Conservation (phyloP, 2,797 vertebrate species). For the Enteromius thamalakanensis region DNA sequence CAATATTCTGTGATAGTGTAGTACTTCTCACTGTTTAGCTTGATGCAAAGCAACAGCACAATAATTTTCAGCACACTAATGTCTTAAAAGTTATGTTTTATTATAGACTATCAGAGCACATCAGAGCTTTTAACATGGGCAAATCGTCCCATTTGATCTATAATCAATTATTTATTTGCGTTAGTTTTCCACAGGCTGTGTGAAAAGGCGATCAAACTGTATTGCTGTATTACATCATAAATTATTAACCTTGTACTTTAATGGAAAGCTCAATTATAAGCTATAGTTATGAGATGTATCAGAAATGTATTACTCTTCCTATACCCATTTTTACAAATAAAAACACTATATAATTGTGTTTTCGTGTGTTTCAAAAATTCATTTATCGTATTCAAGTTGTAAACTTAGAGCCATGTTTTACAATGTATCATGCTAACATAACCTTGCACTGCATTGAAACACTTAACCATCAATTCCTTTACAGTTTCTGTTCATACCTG, state of each 20-base stretch:
- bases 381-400: background rate
- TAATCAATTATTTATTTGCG: conserved; percentile 24
- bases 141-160: background rate
- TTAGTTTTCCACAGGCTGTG: conserved; percentile 38
- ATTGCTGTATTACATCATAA: conserved; percentile 25
- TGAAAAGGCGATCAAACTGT: conserved; percentile 19
- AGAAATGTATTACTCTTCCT: conserved; percentile 33
- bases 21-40: conserved; percentile 59
- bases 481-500: background rate
- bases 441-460: background rate
- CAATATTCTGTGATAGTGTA: conserved; percentile 55
- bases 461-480: background rate
- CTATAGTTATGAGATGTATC: conserved; percentile 36
- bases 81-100: conserved; percentile 30
- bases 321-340: conserved; percentile 50
- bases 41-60: conserved; percentile 62
- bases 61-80: conserved; percentile 68
- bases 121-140: conserved; percentile 21
- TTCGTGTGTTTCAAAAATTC: background rate
- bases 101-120: conserved; percentile 40
- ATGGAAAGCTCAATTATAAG: conserved; percentile 23
- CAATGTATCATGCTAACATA: background rate
- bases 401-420: background rate
- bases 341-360: conserved; percentile 5
- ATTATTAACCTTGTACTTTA: conserved; percentile 36